These are phyloP conservation scores for Seira sanloemensis DNA, from an alignment of 2,888 invertebrate genomes.

Conservation along the genomic window DNA sequence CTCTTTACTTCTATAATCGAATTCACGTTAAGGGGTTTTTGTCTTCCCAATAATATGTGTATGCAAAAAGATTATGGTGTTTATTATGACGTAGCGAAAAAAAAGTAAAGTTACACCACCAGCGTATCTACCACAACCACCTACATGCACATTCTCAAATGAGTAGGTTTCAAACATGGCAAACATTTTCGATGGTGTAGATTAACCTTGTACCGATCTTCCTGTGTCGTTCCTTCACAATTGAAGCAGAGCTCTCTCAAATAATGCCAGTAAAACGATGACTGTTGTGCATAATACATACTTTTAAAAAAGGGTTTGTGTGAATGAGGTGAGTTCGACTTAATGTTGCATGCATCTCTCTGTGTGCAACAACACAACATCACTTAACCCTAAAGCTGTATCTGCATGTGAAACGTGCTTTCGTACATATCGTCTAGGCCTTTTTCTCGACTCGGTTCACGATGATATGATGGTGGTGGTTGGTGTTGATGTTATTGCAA, in stretches of 20 bases:
- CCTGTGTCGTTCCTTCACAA: constrained; percentile 62
- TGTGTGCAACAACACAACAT: constrained; percentile 28
- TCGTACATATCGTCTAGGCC: background rate
- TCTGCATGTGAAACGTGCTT: constrained; percentile 6
- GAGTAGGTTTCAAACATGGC: constrained; percentile 66
- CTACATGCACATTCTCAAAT: constrained; percentile 35
- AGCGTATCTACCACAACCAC: constrained; percentile 45
- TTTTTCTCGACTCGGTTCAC: constrained; percentile 1
- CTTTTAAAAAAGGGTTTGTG: constrained; percentile 8
- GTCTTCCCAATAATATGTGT: background rate
- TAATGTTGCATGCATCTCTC: background rate
- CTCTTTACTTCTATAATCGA: constrained; percentile 2
- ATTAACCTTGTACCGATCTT: constrained; percentile 72
- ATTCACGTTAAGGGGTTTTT: constrained; percentile 8
- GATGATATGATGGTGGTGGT: background rate
- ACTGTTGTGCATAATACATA: background rate
- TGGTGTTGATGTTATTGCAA: constrained; percentile 56
- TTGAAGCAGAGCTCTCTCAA: constrained; percentile 3
- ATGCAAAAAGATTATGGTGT: constrained; percentile 9
- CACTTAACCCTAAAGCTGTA: constrained; percentile 30
- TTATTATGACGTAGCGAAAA: constrained; percentile 40
- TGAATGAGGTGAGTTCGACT: constrained; percentile 23
- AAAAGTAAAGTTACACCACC: constrained; percentile 7
- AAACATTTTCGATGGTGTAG: constrained; percentile 64
- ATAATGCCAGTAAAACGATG: constrained; percentile 2